Evolutionary conservation across 1,140 invertebrate species (phyloP).

Genomic region (Metaphire vulgaris): DNA sequence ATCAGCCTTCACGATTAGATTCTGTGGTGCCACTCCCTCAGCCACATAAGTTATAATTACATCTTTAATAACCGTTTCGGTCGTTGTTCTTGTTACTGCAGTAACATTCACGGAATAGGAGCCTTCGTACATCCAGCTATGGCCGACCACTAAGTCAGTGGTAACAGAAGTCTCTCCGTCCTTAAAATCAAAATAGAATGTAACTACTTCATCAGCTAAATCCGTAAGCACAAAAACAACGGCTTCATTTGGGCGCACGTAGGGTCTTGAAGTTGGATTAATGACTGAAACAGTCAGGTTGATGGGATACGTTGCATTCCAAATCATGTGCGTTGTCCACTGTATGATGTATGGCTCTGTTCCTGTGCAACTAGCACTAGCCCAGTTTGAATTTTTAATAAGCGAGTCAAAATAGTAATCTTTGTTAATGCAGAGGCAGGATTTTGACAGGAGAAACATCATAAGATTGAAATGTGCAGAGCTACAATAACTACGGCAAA

Average conservation of each 20-base stretch:
- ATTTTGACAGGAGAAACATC: not conserved
- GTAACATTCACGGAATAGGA: slow-evolving; percentile 37
- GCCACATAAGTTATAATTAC: slow-evolving; percentile 37
- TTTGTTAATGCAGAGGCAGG: slow-evolving; percentile 6
- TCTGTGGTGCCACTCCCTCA: slow-evolving; percentile 37
- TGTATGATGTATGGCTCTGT: not conserved
- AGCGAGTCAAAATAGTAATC: slow-evolving; percentile 20
- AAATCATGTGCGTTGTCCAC: slow-evolving; percentile 14
- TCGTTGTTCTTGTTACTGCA: slow-evolving; percentile 33
- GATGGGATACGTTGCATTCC: not conserved
- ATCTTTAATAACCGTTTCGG: slow-evolving; percentile 21
- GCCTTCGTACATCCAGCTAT: slow-evolving; percentile 37
- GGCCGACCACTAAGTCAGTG: slow-evolving; percentile 30
- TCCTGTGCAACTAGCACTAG: slow-evolving; percentile 33
- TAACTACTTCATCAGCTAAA: slow-evolving; percentile 27
- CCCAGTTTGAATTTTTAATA: slow-evolving; percentile 19
- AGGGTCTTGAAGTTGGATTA: not conserved
- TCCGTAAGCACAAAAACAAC: slow-evolving; percentile 34
- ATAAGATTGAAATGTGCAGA: not conserved
- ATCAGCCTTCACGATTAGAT: slow-evolving; percentile 32
- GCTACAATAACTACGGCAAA: not conserved
- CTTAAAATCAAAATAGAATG: slow-evolving; percentile 39
- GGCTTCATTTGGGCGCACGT: slow-evolving; percentile 33
- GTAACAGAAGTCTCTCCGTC: slow-evolving; percentile 36
- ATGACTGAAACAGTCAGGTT: not conserved